phyloP scores from a whole-genome alignment of 2,113 vertebrate genomes.

The Micronycteris hirsuta region DNA sequence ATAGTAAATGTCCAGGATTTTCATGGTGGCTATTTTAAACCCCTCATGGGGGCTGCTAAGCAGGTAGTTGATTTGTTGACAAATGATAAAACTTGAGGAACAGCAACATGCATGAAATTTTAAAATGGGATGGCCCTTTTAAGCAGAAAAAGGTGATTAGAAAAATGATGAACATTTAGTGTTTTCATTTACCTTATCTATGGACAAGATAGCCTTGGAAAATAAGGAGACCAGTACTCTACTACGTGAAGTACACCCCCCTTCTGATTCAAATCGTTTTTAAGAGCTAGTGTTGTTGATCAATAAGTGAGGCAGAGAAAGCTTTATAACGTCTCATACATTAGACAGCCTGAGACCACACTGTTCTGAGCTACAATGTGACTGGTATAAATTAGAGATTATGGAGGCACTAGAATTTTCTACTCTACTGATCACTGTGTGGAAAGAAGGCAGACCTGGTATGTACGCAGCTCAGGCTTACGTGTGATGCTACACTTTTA shows the following conservation, averaged over 20 bases:
- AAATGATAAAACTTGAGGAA: constrained; percentile 83
- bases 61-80: constrained; percentile 86
- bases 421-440: neutral
- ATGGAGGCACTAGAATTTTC: constrained; percentile 27
- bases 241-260: constrained; percentile 55
- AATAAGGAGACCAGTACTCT: constrained; percentile 70
- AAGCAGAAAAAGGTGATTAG: constrained; percentile 71
- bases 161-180: constrained; percentile 77
- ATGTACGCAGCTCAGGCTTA: neutral
- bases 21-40: constrained; percentile 83
- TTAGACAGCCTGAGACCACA: constrained; percentile 39
- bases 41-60: constrained; percentile 81
- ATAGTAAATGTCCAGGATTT: constrained; percentile 83
- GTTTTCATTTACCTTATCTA: constrained; percentile 71
- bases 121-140: constrained; percentile 71
- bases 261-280: constrained; percentile 72
- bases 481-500: neutral
- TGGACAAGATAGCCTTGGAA: constrained; percentile 65
- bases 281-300: constrained; percentile 66
- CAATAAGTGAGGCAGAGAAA: constrained; percentile 51
- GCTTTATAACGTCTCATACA: constrained; percentile 46
- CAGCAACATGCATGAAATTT: constrained; percentile 80
- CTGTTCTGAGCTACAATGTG: neutral
- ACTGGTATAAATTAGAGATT: constrained; percentile 63
- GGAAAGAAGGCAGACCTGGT: neutral